A percentile compares a stretch with the other conserved stretches of the same genome.
Conservation (phyloP, 2,113 vertebrate species). For the Marcusenius ussheri region DNA sequence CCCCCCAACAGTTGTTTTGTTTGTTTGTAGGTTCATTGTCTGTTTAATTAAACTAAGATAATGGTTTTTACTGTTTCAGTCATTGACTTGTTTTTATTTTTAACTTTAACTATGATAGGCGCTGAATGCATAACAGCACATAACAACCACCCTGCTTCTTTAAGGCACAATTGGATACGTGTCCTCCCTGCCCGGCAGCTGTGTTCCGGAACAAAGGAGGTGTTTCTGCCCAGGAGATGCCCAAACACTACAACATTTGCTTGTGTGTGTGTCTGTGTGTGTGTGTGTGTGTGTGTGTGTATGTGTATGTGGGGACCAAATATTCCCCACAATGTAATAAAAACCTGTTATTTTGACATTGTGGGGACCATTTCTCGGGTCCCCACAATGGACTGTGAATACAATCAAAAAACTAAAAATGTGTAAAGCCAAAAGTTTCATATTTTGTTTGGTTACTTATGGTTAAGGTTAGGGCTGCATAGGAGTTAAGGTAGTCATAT, state of each 20-base stretch:
- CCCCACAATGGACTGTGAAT: too few relatives aligned
- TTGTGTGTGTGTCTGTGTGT: neutral
- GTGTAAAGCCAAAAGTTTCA: too few relatives aligned
- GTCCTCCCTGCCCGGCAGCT: neutral
- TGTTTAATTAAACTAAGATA: neutral
- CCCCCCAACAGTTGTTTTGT: neutral
- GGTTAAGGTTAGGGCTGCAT: too few relatives aligned
- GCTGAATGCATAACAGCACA: neutral
- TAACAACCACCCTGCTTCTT: neutral
- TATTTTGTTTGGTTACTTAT: too few relatives aligned
- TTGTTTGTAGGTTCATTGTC: neutral
- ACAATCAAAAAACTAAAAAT: too few relatives aligned
- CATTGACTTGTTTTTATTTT: neutral
- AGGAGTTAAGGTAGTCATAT: too few relatives aligned
- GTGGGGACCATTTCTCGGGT: too few relatives aligned
- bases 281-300: neutral
- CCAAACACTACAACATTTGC: neutral
- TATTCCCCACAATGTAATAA: too few relatives aligned
- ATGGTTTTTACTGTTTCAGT: neutral
- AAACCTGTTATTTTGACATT: too few relatives aligned
- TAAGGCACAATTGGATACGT: neutral
- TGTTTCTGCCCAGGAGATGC: neutral
- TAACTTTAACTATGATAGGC: neutral
- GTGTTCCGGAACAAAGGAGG: neutral
- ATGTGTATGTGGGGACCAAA: neutral